Evolutionary conservation across 1,140 invertebrate genomes (phyloP).

Genomic region (Drosophila paulistorum): DNA sequence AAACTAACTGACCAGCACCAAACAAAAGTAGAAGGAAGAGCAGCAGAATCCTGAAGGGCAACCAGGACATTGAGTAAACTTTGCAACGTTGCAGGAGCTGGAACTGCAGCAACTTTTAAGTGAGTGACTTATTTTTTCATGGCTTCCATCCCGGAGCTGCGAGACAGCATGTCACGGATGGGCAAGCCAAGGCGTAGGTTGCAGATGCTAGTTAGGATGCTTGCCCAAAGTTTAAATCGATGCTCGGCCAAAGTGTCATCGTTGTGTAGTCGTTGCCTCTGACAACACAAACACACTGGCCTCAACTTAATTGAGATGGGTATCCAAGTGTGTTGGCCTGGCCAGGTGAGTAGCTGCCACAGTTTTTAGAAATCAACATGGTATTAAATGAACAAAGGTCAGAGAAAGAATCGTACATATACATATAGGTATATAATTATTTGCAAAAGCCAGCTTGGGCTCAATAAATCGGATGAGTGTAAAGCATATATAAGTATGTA

Average conservation of each 20-base stretch:
- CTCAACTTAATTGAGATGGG: slow-evolving; percentile 62
- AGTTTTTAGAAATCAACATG: background rate
- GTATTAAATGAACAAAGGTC: no score
- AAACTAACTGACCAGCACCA: slow-evolving; percentile 74
- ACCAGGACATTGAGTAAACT: slow-evolving; percentile 58
- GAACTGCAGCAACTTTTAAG: slow-evolving; percentile 64
- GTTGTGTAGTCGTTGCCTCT: slow-evolving; percentile 47
- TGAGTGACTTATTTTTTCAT: slow-evolving; percentile 77
- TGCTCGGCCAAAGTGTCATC: slow-evolving; percentile 59
- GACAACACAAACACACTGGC: slow-evolving; percentile 60
- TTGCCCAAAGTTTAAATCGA: slow-evolving; percentile 60
- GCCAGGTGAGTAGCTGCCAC: background rate
- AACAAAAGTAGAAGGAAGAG: slow-evolving; percentile 33
- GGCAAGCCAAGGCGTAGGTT: slow-evolving; percentile 21
- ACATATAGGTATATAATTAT: no score
- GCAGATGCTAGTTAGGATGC: slow-evolving; percentile 22
- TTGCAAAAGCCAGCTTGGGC: no score
- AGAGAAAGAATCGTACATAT: no score
- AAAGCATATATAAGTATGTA: no score
- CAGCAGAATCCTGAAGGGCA: background rate
- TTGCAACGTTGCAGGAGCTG: slow-evolving; percentile 69
- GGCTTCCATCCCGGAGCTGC: slow-evolving; percentile 11
- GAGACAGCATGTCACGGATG: slow-evolving; percentile 35
- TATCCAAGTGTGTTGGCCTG: slow-evolving; percentile 1
- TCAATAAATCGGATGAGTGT: no score